Conservation (phyloP, 2,888 invertebrate species). For the Drosophila longiperda region DNA sequence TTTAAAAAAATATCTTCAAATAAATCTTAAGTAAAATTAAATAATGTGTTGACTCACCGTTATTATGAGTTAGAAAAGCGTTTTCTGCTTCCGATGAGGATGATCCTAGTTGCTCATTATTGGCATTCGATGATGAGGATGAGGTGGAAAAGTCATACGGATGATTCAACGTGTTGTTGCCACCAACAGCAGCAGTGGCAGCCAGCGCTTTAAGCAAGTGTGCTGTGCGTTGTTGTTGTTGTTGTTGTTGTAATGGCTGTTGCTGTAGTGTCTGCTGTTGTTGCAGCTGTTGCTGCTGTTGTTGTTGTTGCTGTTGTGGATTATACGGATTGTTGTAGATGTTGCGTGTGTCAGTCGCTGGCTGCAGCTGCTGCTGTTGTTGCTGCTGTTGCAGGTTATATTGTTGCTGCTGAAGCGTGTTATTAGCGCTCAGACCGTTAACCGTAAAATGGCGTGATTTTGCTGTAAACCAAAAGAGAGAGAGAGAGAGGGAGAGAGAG, state of each 20-base stretch:
- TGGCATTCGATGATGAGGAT: constrained; percentile 74
- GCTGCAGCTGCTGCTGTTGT: constrained; percentile 75
- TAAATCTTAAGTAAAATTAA: neutral
- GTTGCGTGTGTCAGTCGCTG: constrained; percentile 87
- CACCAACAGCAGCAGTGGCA: constrained; percentile 64
- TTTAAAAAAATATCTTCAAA: neutral
- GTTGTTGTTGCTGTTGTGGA: constrained; percentile 81
- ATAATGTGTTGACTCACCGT: constrained; percentile 67
- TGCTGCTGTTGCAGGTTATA: constrained; percentile 85
- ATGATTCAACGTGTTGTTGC: constrained; percentile 68
- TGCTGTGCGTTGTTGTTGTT: constrained; percentile 74
- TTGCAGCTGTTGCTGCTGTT: constrained; percentile 44
- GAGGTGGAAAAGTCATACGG: constrained; percentile 83
- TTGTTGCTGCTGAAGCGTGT: constrained; percentile 85
- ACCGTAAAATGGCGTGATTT: constrained; percentile 93
- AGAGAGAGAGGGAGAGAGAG: neutral
- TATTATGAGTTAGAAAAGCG: constrained; percentile 88
- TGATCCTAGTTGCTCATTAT: constrained; percentile 83
- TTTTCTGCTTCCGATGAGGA: constrained; percentile 87
- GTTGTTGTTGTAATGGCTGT: constrained; percentile 79
- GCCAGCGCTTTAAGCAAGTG: constrained; percentile 81
- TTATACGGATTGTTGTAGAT: constrained; percentile 86
- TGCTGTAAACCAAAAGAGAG: constrained; percentile 83
- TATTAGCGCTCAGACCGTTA: constrained; percentile 85
- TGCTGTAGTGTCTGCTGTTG: constrained; percentile 42